Evolutionary conservation across 2,888 invertebrate species (phyloP), one percentile per base, ranked within the genome.

Genomic region (Dynastes maya): DNA sequence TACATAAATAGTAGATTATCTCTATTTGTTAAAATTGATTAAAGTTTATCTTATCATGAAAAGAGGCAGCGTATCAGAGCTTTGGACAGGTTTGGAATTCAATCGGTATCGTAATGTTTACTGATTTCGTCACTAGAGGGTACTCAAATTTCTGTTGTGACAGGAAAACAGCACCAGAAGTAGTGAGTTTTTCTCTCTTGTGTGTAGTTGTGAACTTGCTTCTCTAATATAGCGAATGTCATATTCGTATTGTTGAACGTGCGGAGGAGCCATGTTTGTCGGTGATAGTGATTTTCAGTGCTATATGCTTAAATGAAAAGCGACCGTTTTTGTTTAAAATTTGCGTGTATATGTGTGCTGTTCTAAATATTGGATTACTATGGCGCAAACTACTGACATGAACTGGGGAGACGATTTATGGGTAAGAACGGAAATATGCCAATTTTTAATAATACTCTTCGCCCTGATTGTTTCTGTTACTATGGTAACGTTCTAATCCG

Each of bases 391-490:
- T 45, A 63, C 72, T 45, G 72, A 74, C 72, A 74, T 74, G 72
- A 74, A 78, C 32, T 89, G 89, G 89, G 89, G 89, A 83, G 89
- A 87, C 84, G 89, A 89, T 85, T 87, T 89, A 83, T 89, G 89
- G 89, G 89, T 89, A 85, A 88, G 89, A 87, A 75, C 74, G 29
- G 61, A 74, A 61, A 22, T 51, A 55, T 77, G 65, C 61, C 2
- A 40, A 61, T 74, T 63, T 51, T 40, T 16, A 71, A 71, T 55
- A 55, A 37, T 22, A 29, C 27, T 68, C 32, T 40, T 58, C 40
- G 49, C 51, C 61, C 53, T 61, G 67, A 75, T 75, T 68, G 61
- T 68, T 75, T 67, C 67, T 64, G 78, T 78, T 76, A 75, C 78
- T 78, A 78, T 74, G 75, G 78, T 58, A 76, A 78, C 78, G 78